A percentile compares a stretch with the other conserved stretches of the same genome.
phyloP scores from a whole-genome alignment of 2,888 invertebrate genomes.

The Osedax fenrisi region DNA sequence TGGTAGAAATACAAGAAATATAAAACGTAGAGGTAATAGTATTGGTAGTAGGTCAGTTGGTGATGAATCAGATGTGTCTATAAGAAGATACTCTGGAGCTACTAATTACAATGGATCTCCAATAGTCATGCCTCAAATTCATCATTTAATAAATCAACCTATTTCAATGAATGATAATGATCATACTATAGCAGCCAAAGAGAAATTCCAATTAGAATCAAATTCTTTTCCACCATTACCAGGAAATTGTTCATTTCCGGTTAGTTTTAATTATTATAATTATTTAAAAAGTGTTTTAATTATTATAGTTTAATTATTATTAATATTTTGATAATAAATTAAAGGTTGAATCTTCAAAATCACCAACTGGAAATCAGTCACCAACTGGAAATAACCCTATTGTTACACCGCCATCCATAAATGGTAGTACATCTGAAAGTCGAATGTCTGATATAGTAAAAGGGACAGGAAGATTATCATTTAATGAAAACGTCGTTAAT shows the following conservation, averaged over 20 bases:
- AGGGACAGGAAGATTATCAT: slow-evolving; percentile 58
- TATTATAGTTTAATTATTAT: slow-evolving; percentile 47
- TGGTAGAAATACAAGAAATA: too few species aligned
- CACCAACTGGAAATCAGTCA: neutral
- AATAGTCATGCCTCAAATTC: too few species aligned
- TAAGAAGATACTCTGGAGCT: too few species aligned
- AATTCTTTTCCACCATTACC: slow-evolving; percentile 70
- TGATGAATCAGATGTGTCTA: too few species aligned
- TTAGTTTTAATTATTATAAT: too few species aligned
- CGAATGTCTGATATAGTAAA: slow-evolving; percentile 66
- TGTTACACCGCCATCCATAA: neutral
- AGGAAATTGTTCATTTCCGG: slow-evolving; percentile 47
- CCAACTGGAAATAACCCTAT: neutral
- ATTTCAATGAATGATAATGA: neutral
- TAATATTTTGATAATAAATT: neutral
- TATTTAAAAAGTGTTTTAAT: slow-evolving; percentile 33
- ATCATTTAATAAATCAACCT: too few species aligned
- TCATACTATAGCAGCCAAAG: neutral
- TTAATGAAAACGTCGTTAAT: neutral
- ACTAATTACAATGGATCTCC: too few species aligned
- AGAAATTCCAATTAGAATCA: slow-evolving; percentile 63
- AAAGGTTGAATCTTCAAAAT: neutral
- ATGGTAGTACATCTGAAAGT: neutral
- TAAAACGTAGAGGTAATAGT: too few species aligned
- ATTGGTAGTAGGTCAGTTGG: too few species aligned